Percentiles rank a stretch among this genome's conserved stretches.
phyloP scores from a whole-genome alignment of 2,797 vertebrate genomes.

The Channa striata region DNA sequence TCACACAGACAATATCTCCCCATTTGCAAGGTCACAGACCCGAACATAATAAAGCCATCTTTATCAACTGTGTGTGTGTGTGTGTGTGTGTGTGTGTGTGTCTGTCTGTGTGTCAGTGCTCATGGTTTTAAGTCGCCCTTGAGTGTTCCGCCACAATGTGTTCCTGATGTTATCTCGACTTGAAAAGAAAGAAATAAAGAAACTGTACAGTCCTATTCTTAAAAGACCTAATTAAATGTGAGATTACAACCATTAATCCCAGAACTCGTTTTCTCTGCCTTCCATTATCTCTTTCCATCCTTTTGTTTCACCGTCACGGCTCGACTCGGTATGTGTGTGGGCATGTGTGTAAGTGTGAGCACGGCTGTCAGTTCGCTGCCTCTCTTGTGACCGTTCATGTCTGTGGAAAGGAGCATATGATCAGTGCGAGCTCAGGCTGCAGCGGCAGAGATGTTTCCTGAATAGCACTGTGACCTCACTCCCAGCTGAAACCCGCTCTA shows the following conservation, averaged over 20 bases:
- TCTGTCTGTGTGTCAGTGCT: conserved; percentile 4
- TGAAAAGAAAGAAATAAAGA: conserved; percentile 24
- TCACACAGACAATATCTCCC: conserved; percentile 13
- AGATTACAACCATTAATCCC: conserved; percentile 19
- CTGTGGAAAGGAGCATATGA: conserved; percentile 28
- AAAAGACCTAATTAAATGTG: conserved; percentile 41
- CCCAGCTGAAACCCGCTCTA: neutral
- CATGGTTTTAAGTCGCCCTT: conserved; percentile 33
- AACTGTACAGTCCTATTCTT: conserved; percentile 7
- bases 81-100: too few relatives aligned
- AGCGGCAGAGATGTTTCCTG: neutral
- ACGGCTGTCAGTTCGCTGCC: neutral
- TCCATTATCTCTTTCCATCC: neutral
- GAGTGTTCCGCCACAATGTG: conserved; percentile 19
- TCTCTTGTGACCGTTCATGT: conserved; percentile 7
- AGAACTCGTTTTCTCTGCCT: neutral
- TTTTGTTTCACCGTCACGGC: neutral
- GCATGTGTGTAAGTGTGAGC: neutral
- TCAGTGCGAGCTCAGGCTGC: conserved; percentile 17
- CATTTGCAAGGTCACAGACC: conserved; percentile 51
- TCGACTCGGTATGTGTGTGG: neutral
- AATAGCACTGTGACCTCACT: neutral
- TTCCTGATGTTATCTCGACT: conserved; percentile 28
- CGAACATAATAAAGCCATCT: conserved; percentile 39
- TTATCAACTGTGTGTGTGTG: conserved; percentile 7